These are phyloP conservation scores for Hemichromis elongatus DNA, from an alignment of 2,113 vertebrate genomes.

Conservation along the genomic window DNA sequence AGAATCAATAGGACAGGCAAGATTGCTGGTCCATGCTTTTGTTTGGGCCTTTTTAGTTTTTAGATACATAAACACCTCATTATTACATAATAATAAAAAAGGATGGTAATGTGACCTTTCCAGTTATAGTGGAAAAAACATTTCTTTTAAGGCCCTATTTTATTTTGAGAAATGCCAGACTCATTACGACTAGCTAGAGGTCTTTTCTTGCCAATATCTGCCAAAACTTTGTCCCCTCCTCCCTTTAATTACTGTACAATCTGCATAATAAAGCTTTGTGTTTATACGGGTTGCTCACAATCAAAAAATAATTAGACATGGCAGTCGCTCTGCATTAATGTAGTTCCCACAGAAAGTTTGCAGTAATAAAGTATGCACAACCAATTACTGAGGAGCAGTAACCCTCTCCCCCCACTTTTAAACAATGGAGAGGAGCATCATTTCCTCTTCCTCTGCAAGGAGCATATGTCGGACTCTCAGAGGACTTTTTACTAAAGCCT, in stretches of 20 bases:
- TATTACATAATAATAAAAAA: not conserved
- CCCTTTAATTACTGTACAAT: not conserved
- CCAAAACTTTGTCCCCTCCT: not conserved
- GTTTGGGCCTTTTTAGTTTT: not conserved
- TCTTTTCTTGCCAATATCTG: conserved; percentile 3
- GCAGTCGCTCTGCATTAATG: conserved; percentile 19
- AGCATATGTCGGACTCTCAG: conserved; percentile 38
- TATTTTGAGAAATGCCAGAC: not conserved
- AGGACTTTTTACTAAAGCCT: conserved; percentile 12
- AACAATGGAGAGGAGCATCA: conserved; percentile 37
- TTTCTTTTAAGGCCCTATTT: not conserved
- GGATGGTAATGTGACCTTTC: not conserved
- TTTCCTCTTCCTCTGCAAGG: conserved; percentile 10
- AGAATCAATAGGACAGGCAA: not conserved
- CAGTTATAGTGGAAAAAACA: not conserved
- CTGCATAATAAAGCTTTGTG: conserved; percentile 33
- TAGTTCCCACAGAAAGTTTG: conserved; percentile 10
- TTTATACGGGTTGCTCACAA: conserved; percentile 22
- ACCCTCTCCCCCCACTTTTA: not conserved
- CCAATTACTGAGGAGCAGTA: conserved; percentile 12
- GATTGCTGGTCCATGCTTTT: not conserved
- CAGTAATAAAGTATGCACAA: conserved; percentile 11
- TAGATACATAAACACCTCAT: not conserved
- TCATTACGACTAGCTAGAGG: conserved; percentile 1
- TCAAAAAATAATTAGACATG: conserved; percentile 43